These are phyloP conservation scores for Coremacera marginata DNA, from an alignment of 2,888 invertebrate species.

Conservation along the genomic window DNA sequence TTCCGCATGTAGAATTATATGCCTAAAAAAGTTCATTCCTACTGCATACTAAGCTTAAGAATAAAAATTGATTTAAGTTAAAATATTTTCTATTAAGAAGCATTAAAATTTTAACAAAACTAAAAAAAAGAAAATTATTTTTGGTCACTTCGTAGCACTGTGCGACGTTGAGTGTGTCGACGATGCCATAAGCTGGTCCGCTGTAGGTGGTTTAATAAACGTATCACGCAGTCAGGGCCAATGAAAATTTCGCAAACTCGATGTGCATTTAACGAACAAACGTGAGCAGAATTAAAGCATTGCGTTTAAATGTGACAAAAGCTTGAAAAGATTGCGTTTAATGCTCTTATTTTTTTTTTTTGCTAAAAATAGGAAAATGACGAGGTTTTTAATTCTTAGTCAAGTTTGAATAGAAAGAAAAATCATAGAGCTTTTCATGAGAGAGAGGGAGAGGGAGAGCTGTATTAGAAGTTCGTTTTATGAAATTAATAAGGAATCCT, in stretches of 20 bases:
- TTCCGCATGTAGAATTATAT: too few species aligned
- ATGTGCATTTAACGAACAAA: background rate
- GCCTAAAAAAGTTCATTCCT: too few species aligned
- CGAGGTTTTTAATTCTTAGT: background rate
- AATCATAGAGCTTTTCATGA: background rate
- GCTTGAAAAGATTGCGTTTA: background rate
- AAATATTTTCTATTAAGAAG: too few species aligned
- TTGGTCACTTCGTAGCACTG: too few species aligned
- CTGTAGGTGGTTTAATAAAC: conserved; percentile 16
- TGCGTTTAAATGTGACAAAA: background rate
- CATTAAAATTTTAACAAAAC: too few species aligned
- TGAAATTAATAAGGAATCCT: too few species aligned
- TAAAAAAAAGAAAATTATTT: too few species aligned
- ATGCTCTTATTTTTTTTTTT: background rate
- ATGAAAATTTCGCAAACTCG: background rate
- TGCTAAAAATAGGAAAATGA: background rate
- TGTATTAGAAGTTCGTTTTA: too few species aligned
- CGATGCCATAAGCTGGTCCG: background rate
- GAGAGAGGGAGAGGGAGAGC: too few species aligned
- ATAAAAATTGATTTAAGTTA: too few species aligned
- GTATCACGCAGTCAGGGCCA: conserved; percentile 18
- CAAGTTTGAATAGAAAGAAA: background rate
- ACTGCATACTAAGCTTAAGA: too few species aligned
- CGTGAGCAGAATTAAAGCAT: background rate
- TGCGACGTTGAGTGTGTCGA: background rate